Base-by-base conservation (phyloP, 2,797 vertebrate genomes). In the Hypotaenidia okinawae region DNA sequence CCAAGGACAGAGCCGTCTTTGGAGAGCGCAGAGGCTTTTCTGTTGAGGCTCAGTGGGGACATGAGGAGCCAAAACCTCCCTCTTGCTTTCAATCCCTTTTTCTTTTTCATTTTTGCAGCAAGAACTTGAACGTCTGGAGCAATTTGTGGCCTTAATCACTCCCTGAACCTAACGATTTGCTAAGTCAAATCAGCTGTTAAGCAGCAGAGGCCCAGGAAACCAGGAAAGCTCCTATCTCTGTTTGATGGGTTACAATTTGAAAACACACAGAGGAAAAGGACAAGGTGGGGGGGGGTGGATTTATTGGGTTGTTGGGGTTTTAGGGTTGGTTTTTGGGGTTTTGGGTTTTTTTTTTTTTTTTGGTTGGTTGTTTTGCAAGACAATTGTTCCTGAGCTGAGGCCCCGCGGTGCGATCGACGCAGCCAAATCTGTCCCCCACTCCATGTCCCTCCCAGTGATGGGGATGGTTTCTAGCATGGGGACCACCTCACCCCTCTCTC, bases 101-200 rank as follows among this genome's bases (percentile, higher is more conserved):
- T 68, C 47, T 84, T 89, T 89, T 91, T 74, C 64, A 43, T 43
- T 87, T 95, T 92, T 92, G 74, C 90, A 95, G 39, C 63, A 94
- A 91, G 91, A 89, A 94, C 72, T 73, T 66, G 81, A 94, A 91
- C 6, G 87, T 94, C 95, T 93, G 62, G 72, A 97, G 87, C 89
- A 96, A 94, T 97, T 88, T 96, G 94, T 73, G 84, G 74, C 79
- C 87, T 95, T 94, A 93, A 94, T 96, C 86, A 91, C 82, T 96
- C 85, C 84, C 93, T 51, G 70, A 91, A 89, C 39, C 75, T 85
- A 93, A 95, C 61, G 69, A 64, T 95, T 87, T 88, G 88, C 95
- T 86, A 97, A 96, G 96, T 95, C 80, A 24, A 95, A 95, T 96
- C 96, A 95, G 93, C 88, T 96, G 92, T 68, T 89, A 80, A 61